Conservation (phyloP, 2,888 invertebrate genomes). For the Drosophila demipolita region DNA sequence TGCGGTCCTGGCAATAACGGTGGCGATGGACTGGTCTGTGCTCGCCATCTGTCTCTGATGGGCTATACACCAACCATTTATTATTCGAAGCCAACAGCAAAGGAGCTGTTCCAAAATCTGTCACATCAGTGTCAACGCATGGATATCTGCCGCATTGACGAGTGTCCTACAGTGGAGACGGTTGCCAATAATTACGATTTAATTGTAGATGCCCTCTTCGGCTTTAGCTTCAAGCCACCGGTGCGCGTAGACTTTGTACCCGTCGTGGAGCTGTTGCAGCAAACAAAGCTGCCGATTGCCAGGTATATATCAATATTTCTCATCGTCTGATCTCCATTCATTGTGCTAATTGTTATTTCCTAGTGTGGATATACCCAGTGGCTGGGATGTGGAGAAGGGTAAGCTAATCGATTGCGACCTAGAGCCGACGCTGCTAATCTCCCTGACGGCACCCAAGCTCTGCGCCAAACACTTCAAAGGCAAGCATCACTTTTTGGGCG, state of each 20-base stretch:
- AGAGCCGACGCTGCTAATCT: constrained; percentile 94
- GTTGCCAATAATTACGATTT: constrained; percentile 87
- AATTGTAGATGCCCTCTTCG: constrained; percentile 98
- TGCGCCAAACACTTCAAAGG: constrained; percentile 93
- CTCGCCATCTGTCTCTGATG: constrained; percentile 95
- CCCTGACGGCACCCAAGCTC: constrained; percentile 97
- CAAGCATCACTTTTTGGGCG: constrained; percentile 94
- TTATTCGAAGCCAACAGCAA: constrained; percentile 95
- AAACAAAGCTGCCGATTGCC: constrained; percentile 88
- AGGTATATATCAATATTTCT: constrained; percentile 85
- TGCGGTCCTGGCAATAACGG: constrained; percentile 99
- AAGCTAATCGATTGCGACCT: constrained; percentile 86
- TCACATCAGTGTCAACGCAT: constrained; percentile 92
- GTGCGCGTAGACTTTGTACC: constrained; percentile 91
- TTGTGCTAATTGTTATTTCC: constrained; percentile 21
- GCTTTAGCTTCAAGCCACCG: constrained; percentile 98
- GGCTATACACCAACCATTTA: constrained; percentile 92
- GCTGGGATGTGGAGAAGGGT: constrained; percentile 98
- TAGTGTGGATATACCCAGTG: constrained; percentile 98
- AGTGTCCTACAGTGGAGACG: constrained; percentile 86
- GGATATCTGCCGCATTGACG: constrained; percentile 90
- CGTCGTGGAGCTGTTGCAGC: constrained; percentile 88
- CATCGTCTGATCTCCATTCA: neutral
- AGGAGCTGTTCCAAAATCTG: constrained; percentile 92
- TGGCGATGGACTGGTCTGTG: constrained; percentile 98